Evolutionary conservation across 2,888 invertebrate species (phyloP), one percentile per base, ranked within the genome.

Genomic region (Mesorhabditis sp.): DNA sequence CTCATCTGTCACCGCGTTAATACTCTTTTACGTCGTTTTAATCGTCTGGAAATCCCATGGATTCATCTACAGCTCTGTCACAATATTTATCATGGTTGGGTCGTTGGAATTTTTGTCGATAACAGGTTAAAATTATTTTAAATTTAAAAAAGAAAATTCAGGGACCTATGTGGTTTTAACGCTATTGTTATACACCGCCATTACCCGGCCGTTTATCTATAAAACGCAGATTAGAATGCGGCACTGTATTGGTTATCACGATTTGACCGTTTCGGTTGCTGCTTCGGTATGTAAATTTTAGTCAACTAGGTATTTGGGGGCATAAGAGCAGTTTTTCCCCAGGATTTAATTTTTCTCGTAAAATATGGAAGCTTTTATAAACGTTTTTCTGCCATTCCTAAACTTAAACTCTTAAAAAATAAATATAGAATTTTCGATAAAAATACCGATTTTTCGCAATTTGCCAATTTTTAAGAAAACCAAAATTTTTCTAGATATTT

Each of bases 121-220:
- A 3, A 76, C 83, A 42, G 81, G 81, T 74, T 28, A 28, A 28
- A 28, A 1, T 28, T 28, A 28, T 1, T 1, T 28, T 28, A 71
- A 68, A 67, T 41, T 76, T 63, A 6, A 7, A 42, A 63, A 63
- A n/a, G 58, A 2, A 2, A 50, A 50, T 50, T 7, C 64, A 80
- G 80, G 79, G 28, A 80, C 80, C 4, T 80, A 83, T 65, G 74
- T 83, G 62, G 80, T 75, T 41, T 73, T 82, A 63, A 78, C 81
- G 6, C 73, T 73, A 42, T 74, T 83, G 10, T 73, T 83, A 5
- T 83, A 83, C 74, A 76, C 75, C 3, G 83, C 83, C 61, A 78
- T 83, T n/a, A 75, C 74, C 1, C 78, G 80, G 73, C 83, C 81
- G 43, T 74, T 83, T 28, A 74, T 75, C 67, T 83, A 83, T 68